phyloP scores from a whole-genome alignment of 1,140 invertebrate genomes.

The Bemisia tabaci region DNA sequence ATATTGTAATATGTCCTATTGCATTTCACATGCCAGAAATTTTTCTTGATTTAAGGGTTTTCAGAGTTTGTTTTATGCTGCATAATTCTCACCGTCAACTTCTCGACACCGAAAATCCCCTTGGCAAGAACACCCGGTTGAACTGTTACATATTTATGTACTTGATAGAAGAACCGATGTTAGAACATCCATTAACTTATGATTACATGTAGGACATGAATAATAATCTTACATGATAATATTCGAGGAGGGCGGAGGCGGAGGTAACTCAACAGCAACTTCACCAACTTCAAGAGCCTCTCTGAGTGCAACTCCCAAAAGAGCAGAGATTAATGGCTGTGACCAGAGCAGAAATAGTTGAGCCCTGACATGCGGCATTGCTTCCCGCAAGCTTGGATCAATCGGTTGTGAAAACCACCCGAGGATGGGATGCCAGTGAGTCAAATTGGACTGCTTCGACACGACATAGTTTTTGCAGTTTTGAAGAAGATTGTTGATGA shows the following conservation, averaged over 20 bases:
- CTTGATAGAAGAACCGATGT: too few relatives aligned
- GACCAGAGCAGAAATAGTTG: constrained; percentile 82
- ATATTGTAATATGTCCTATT: too few relatives aligned
- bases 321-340: constrained; percentile 39
- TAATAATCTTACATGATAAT: constrained; percentile 21
- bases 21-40: too few relatives aligned
- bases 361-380: constrained; percentile 60
- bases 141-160: too few relatives aligned
- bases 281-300: constrained; percentile 35
- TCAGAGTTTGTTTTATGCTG: too few relatives aligned
- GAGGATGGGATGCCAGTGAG: constrained; percentile 92
- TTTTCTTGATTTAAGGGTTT: too few relatives aligned
- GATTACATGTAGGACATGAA: too few relatives aligned
- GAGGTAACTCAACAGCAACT: constrained; percentile 17
- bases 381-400: constrained; percentile 67
- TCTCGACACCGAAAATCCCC: too few relatives aligned
- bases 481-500: constrained; percentile 64
- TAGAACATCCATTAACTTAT: too few relatives aligned
- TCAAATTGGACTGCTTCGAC: constrained; percentile 71
- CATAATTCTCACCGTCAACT: too few relatives aligned
- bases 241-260: constrained; percentile 14
- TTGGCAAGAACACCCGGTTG: too few relatives aligned
- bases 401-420: constrained; percentile 90
- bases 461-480: constrained; percentile 78
- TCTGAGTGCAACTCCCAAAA: constrained; percentile 33